Evolutionary conservation across 1,140 invertebrate species (phyloP).

Genomic region (Popillia japonica): DNA sequence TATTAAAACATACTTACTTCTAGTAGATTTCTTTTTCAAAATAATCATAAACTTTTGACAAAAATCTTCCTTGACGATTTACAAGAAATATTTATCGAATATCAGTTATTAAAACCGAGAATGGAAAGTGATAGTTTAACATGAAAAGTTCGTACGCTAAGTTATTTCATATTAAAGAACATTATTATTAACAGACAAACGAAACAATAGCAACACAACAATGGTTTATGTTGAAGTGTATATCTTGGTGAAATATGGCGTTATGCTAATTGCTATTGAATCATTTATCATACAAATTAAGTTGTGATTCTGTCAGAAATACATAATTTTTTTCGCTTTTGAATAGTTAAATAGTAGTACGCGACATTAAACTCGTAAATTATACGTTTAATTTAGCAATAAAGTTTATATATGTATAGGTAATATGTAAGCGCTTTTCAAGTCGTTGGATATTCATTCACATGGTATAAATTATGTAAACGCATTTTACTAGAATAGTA

Average conservation of each 20-base stretch:
- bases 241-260: not conserved
- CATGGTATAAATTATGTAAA: conserved; percentile 26
- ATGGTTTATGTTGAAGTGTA: not conserved
- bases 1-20: too few relatives aligned
- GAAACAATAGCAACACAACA: not conserved
- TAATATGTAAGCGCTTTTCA: not conserved
- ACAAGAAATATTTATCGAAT: too few relatives aligned
- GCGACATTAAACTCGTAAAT: conserved; percentile 22
- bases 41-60: too few relatives aligned
- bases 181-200: not conserved
- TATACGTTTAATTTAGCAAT: conserved; percentile 14
- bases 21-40: too few relatives aligned
- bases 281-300: conserved; percentile 11
- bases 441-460: not conserved
- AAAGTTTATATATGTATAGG: not conserved
- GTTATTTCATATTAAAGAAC: not conserved
- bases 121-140: too few relatives aligned
- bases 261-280: not conserved
- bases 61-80: too few relatives aligned
- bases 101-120: too few relatives aligned
- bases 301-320: conserved; percentile 13
- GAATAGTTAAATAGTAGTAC: not conserved
- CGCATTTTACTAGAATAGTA: not conserved
- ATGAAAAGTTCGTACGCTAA: too few relatives aligned
- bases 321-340: not conserved